phyloP scores from a whole-genome alignment of 1,140 invertebrate species.

The Fopius arisanus region DNA sequence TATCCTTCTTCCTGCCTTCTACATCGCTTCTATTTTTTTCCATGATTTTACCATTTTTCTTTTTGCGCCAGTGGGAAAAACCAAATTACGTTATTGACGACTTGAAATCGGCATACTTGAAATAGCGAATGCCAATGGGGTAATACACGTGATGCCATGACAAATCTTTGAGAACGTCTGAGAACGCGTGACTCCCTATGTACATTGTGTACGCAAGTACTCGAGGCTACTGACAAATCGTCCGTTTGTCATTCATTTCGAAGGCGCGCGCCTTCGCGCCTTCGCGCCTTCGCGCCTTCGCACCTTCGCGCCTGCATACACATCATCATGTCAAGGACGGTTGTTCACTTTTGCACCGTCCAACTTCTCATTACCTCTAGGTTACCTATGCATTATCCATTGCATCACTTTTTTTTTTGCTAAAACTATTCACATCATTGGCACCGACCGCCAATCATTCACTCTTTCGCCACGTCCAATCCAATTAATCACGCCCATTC shows the following conservation, averaged over 20 bases:
- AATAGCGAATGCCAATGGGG: neutral
- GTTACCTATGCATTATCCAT: neutral
- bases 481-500: no score
- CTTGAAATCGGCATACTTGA: neutral
- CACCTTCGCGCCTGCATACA: neutral
- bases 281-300: no score
- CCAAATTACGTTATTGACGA: neutral
- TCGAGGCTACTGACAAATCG: neutral
- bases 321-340: slow-evolving; percentile 51
- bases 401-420: neutral
- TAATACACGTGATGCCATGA: neutral
- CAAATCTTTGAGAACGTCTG: neutral
- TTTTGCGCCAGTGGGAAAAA: neutral
- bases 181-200: neutral
- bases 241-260: slow-evolving; percentile 2
- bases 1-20: neutral
- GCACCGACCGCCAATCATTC: neutral
- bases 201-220: slow-evolving; percentile 1
- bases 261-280: slow-evolving; percentile 21
- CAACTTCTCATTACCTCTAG: neutral
- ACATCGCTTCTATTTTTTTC: neutral
- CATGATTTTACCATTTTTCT: neutral
- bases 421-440: neutral
- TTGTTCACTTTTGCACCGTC: slow-evolving; percentile 41
- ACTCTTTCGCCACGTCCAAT: no score